Base-by-base conservation (phyloP, 2,113 vertebrate genomes). In the Antechinus flavipes region DNA sequence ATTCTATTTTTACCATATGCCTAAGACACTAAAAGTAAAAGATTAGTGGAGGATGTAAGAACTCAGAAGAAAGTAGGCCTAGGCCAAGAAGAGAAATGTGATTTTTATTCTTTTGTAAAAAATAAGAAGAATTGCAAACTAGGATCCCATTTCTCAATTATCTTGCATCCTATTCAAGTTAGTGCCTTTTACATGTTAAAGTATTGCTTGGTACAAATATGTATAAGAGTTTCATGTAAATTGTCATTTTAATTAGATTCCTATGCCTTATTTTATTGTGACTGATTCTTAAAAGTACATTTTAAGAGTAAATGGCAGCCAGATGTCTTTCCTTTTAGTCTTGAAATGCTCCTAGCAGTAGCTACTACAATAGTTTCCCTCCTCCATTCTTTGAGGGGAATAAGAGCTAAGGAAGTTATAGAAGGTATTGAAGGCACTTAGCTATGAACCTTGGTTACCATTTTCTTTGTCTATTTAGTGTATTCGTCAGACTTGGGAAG, bases 201-300 rank as follows among this genome's bases (percentile, higher is more conserved):
- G 47, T 8, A 1, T 24, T 27, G 0, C 23, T 68, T 19, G 8
- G 0, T 1, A n/a, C 11, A 49, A 54, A 46, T 35, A 61, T 2
- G 2, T 7, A 0, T 14, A 23, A 27, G 90, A 61, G 53, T 7
- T 25, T 46, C 0, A 8, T 5, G 0, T 53, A 54, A 10, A 0
- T 6, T 11, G 22, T 27, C 76, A 35, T 52, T 42, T 56, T 92
- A 27, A 0, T 68, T 61, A 49, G 54, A 26, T 58, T 53, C 27
- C 1, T 54, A 91, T 50, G 76, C 30, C 22, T 52, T 54, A 1
- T 0, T 93, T 90, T 49, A 16, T 0, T 8, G 56, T 94, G 56
- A 92, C 2, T 49, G 2, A 19, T 42, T 16, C 54, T 76, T 53
- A 55, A 92, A 47, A 53, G 3, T 0, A 5, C 16, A 52, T 90